These are phyloP conservation scores for Grammomys surdaster DNA, from an alignment of 2,113 vertebrate genomes.

Conservation along the genomic window DNA sequence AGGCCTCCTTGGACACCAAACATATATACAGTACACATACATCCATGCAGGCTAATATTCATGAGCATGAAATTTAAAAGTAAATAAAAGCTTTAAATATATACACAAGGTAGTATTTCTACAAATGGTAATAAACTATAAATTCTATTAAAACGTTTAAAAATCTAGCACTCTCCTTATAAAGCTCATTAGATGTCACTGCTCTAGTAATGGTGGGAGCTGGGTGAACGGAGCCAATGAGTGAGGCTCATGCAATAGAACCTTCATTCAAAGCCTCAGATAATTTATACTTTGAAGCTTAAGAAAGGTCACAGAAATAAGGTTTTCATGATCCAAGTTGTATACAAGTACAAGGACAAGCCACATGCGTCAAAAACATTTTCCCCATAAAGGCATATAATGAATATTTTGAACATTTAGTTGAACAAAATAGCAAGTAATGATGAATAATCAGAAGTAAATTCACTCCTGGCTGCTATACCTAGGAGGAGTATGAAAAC, in stretches of 20 bases:
- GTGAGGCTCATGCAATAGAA: neutral
- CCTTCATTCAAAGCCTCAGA: neutral
- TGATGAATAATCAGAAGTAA: too few species aligned
- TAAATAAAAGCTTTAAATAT: neutral
- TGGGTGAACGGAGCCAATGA: neutral
- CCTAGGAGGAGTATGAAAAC: neutral
- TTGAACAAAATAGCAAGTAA: neutral
- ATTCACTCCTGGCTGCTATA: neutral
- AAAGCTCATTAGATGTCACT: neutral
- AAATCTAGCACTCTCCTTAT: neutral
- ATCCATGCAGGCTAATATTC: neutral
- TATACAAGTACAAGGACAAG: neutral
- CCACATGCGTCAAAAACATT: neutral
- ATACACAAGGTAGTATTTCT: slow-evolving; percentile 10
- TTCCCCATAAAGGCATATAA: neutral
- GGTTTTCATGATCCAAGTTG: neutral
- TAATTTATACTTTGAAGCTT: neutral
- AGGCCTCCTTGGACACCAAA: neutral
- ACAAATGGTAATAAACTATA: neutral
- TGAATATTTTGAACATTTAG: neutral
- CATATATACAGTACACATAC: neutral
- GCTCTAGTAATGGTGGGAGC: neutral
- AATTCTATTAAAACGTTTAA: neutral
- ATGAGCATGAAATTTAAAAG: neutral
- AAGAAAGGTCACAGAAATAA: neutral